These are phyloP conservation scores for Enteromius afrohamiltoni DNA, from an alignment of 2,797 vertebrate species.

Conservation along the genomic window DNA sequence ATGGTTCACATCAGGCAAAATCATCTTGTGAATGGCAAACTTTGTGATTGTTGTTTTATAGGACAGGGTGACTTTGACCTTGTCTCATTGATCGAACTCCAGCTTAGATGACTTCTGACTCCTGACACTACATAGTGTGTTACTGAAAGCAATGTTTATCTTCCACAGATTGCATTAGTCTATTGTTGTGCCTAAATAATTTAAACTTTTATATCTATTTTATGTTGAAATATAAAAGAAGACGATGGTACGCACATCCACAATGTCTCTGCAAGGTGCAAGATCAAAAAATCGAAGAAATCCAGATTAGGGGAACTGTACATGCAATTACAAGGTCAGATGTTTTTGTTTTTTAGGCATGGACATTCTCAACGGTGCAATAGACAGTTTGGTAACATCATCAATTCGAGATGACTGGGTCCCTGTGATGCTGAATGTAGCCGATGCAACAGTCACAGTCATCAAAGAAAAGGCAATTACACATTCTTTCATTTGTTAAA, in stretches of 20 bases:
- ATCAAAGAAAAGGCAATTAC: slow-evolving; percentile 88
- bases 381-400: slow-evolving; percentile 86
- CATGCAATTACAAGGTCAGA: not conserved
- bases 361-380: slow-evolving; percentile 92
- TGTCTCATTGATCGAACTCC: not conserved
- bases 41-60: slow-evolving; percentile 10
- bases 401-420: slow-evolving; percentile 88
- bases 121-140: not conserved
- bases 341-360: slow-evolving; percentile 77
- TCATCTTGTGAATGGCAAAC: not conserved
- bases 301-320: not conserved
- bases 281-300: not conserved
- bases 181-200: not conserved
- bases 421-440: slow-evolving; percentile 92
- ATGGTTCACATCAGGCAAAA: not conserved
- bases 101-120: slow-evolving; percentile 12
- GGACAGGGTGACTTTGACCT: slow-evolving; percentile 6
- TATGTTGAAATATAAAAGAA: no score
- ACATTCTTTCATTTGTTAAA: not conserved
- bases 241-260: no score
- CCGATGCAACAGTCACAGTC: slow-evolving; percentile 96
- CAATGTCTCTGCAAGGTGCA: no score
- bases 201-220: no score
- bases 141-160: not conserved
- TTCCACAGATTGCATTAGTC: no score